Evolutionary conservation across 2,113 vertebrate species (phyloP), one percentile per base, ranked within the genome.

Genomic region (Nesoenas mayeri): DNA sequence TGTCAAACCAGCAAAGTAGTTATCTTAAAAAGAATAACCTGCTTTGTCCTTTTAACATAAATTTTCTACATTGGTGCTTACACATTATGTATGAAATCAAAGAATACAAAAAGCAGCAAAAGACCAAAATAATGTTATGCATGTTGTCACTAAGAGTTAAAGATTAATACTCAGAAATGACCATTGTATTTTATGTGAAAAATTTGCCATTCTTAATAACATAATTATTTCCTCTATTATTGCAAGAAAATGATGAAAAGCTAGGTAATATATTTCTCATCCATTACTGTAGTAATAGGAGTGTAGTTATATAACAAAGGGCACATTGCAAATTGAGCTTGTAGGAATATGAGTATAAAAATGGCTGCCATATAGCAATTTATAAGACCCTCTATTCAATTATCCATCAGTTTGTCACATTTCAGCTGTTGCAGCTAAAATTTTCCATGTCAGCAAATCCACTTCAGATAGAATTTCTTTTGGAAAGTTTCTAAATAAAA

Each of bases 371-470:
- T 53, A 42, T 62, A 64, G 38, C 75, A 74, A 25, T 84, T 90
- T 40, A 1, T 22, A 67, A 78, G 42, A 84, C 44, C 60, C 66
- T 88, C 34, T 32, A 56, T 74, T 90, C 42, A 88, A 74, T 90
- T 93, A 88, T 36, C 78, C 77, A 83, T 75, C 64, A 71, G 24
- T 90, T 91, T 86, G 51, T 80, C 64, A 93, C 74, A 93, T 56
- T 95, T 77, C 79, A 94, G 64, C 71, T 85, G 54, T 78, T 77
- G 74, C 60, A 91, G 82, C 60, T 96, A 80, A 78, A 89, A 88
- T 85, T 94, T 85, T 79, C 40, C 47, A 26, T 38, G 38, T 80
- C 85, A 89, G 64, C 79, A 91, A 77, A 79, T 53, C 29, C 28
- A 42, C 24, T 90, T 94, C 74, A 89, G 74, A 50, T 19, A 79